Base-by-base conservation (phyloP, 2,888 invertebrate genomes). In the Drosophila ezoana region DNA sequence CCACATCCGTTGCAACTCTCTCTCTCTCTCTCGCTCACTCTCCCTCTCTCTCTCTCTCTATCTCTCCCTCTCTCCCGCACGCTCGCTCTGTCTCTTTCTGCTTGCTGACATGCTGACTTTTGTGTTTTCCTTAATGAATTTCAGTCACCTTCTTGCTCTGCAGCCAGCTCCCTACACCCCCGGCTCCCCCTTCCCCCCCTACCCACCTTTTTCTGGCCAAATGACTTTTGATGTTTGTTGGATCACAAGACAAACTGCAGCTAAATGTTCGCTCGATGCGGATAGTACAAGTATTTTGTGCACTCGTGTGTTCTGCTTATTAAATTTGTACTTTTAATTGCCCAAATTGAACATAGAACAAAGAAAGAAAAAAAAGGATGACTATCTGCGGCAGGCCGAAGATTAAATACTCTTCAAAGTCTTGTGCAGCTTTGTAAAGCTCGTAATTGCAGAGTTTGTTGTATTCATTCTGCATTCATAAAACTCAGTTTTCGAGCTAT, bases 81-180 rank as follows among this genome's bases (percentile, higher is more conserved):
- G 20, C 10, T 18, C 13, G 9, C 13, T 28, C 48, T 43, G 9
- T 35, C 54, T 41, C 28, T 9, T 14, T 51, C 38, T 38, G 20
- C n/a, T 43, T 56, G n/a, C 64, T 52, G 58, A 78, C 79, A 76
- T 70, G 63, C 53, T 73, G 65, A 66, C 76, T 62, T 77, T 76
- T 69, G 59, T 87, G 80, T 85, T 82, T 74, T 75, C 63, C 57
- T 80, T 78, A 72, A 84, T 84, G 86, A 80, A 71, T 68, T 80
- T 59, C 8, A 35, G 65, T 54, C 67, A 71, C 64, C 53, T 66
- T 37, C 52, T 41, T 52, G 57, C 37, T 47, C 56, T 41, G 20
- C 44, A 13, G 16, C 1, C 48, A n/a, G 8, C 13, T 11, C 20
- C 16, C 28, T 33, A 4, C 2, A 10, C 3, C 14, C 16, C 13